These are phyloP conservation scores for Crematogaster levior DNA, from an alignment of 2,888 invertebrate genomes.

Conservation along the genomic window DNA sequence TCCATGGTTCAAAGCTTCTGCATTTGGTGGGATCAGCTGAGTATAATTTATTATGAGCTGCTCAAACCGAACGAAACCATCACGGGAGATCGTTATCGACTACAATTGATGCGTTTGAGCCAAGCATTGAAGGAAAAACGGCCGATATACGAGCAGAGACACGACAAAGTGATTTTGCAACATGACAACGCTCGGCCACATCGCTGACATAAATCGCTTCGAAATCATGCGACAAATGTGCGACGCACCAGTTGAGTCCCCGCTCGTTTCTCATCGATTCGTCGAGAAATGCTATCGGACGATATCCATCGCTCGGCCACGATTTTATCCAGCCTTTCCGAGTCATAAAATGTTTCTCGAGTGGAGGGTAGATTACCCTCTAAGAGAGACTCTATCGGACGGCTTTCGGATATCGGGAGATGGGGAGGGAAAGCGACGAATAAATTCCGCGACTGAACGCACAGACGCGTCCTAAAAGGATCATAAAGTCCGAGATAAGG, in stretches of 20 bases:
- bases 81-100: too few species aligned
- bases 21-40: too few species aligned
- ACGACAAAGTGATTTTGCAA: too few species aligned
- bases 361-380: constrained; percentile 57
- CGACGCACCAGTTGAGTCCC: neutral
- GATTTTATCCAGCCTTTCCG: constrained; percentile 62
- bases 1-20: too few species aligned
- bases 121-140: too few species aligned
- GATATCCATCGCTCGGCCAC: constrained; percentile 35
- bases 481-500: constrained; percentile 59
- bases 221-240: neutral
- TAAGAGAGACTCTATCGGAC: constrained; percentile 37
- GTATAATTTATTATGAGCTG: too few species aligned
- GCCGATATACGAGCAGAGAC: too few species aligned
- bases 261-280: neutral
- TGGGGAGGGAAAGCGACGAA: constrained; percentile 29
- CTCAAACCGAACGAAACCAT: too few species aligned
- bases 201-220: constrained; percentile 21
- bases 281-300: constrained; percentile 26
- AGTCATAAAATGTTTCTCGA: constrained; percentile 62
- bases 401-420: constrained; percentile 24
- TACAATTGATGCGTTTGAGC: too few species aligned
- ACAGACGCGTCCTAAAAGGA: constrained; percentile 57
- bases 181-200: too few species aligned
- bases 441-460: constrained; percentile 60